Conservation (phyloP, 2,113 vertebrate genomes). For the Panthera uncia region DNA sequence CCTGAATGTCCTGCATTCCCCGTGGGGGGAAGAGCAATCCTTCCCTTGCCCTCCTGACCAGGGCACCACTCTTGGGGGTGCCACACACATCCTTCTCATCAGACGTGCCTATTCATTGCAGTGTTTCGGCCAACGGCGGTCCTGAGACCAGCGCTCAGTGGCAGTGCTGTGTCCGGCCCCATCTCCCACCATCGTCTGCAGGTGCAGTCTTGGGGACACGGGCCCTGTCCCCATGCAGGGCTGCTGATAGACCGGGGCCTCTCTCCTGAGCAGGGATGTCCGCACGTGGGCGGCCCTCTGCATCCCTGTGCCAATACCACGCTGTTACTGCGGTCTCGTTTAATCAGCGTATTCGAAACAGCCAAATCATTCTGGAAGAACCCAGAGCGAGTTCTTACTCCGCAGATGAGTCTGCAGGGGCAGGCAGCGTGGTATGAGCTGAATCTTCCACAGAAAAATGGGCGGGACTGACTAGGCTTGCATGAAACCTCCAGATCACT, state of each 20-base stretch:
- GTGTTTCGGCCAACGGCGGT: background rate
- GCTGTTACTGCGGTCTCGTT: fast-evolving
- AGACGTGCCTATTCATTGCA: fast-evolving
- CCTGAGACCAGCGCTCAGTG: background rate
- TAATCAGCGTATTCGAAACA: too few species aligned
- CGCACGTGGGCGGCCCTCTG: fast-evolving
- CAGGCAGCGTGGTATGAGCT: too few species aligned
- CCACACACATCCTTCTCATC: background rate
- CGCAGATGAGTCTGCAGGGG: too few species aligned
- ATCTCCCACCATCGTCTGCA: fast-evolving
- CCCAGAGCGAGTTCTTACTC: too few species aligned
- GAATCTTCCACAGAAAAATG: background rate
- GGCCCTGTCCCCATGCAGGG: background rate
- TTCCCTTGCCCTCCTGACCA: background rate
- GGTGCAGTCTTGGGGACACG: background rate
- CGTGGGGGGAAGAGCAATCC: fast-evolving
- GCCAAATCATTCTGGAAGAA: too few species aligned
- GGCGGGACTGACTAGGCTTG: background rate
- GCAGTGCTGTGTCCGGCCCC: too few species aligned
- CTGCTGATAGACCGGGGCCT: background rate
- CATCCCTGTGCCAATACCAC: fast-evolving
- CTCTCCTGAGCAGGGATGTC: background rate
- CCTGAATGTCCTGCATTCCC: background rate
- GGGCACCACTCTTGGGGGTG: background rate
- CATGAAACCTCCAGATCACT: fast-evolving